Percentiles rank a stretch among this genome's conserved stretches.
Evolutionary conservation across 2,888 invertebrate genomes (phyloP).

Genomic region (Dermolepida albohirtum): DNA sequence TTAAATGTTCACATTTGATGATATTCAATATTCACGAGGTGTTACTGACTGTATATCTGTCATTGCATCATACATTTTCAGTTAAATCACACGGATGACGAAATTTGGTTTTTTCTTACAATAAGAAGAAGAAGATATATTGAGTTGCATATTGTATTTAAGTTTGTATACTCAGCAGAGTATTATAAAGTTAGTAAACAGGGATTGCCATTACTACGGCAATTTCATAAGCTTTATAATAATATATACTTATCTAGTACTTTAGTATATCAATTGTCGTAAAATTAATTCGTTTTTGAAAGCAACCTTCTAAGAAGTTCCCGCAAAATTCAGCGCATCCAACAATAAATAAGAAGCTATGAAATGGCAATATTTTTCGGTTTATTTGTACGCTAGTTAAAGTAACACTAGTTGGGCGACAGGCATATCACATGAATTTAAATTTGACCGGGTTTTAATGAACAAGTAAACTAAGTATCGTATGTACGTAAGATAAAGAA

Average conservation of each 20-base stretch:
- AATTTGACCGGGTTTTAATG: conserved; percentile 19
- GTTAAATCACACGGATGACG: no score
- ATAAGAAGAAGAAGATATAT: no score
- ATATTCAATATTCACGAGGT: no score
- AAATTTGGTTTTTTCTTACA: no score
- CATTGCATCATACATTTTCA: no score
- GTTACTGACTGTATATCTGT: no score
- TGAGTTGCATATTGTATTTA: no score
- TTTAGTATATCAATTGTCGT: conserved; percentile 1
- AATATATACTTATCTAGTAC: conserved; percentile 9
- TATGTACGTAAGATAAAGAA: not conserved
- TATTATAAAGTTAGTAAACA: no score
- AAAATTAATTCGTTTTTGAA: conserved; percentile 22
- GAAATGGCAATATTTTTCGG: conserved; percentile 26
- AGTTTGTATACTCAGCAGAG: no score
- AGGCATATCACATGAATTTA: conserved; percentile 25
- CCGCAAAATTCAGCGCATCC: not conserved
- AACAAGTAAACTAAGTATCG: not conserved
- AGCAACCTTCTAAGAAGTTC: conserved; percentile 1
- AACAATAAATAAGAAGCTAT: conserved; percentile 29
- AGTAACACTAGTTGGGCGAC: not conserved
- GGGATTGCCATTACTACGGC: no score
- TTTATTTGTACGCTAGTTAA: conserved; percentile 29
- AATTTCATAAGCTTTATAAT: not conserved
- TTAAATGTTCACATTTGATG: no score